phyloP scores from a whole-genome alignment of 2,888 invertebrate species.

The Pecten maximus region DNA sequence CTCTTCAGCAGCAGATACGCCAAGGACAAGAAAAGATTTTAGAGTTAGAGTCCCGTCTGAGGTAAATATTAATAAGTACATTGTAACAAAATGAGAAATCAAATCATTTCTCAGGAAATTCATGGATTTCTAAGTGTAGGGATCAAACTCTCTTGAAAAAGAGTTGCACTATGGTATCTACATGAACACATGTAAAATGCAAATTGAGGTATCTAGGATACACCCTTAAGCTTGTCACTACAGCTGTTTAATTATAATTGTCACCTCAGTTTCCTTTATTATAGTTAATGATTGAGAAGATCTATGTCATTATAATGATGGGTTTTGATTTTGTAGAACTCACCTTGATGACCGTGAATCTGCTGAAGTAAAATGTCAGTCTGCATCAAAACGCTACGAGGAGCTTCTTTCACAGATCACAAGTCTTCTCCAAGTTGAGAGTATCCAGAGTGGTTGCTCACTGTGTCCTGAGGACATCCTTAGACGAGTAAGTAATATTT shows the following conservation, averaged over 20 bases:
- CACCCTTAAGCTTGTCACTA: too few species aligned
- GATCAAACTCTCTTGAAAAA: too few species aligned
- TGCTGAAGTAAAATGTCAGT: slow-evolving; percentile 66
- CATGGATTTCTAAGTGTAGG: too few species aligned
- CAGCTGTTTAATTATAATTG: too few species aligned
- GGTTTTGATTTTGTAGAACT: slow-evolving; percentile 62
- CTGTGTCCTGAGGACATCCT: slow-evolving; percentile 65
- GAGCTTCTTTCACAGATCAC: slow-evolving; percentile 70
- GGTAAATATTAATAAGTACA: too few species aligned
- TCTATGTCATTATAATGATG: not conserved
- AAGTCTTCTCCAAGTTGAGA: slow-evolving; percentile 67
- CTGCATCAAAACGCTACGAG: slow-evolving; percentile 67
- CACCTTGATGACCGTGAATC: slow-evolving; percentile 75
- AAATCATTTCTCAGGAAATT: too few species aligned
- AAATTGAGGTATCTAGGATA: too few species aligned
- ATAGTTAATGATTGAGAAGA: not conserved
- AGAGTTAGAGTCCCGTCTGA: slow-evolving; percentile 79
- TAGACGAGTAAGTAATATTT: slow-evolving; percentile 60
- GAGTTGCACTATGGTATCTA: too few species aligned
- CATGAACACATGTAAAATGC: too few species aligned
- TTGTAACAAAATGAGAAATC: too few species aligned
- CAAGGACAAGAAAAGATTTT: slow-evolving; percentile 78
- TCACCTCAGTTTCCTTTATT: too few species aligned
- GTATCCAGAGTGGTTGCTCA: slow-evolving; percentile 53
- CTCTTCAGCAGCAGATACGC: slow-evolving; percentile 79